Base-by-base conservation (phyloP, 2,797 vertebrate species). In the Menidia menidia region DNA sequence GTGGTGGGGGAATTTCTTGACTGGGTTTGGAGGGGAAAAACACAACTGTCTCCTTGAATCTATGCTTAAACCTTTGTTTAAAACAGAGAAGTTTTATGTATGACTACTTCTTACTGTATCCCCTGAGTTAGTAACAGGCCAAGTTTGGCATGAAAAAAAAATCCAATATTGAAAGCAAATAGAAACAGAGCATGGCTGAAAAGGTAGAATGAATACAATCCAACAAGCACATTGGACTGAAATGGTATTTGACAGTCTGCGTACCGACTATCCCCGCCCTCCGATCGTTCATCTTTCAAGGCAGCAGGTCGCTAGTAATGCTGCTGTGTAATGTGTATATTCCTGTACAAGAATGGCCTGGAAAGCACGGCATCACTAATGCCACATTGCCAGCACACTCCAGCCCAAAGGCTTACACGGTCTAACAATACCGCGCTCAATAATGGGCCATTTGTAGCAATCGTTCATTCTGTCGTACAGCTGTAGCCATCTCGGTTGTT, bases 261-360 rank as follows among this genome's bases (percentile, higher is more conserved):
- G 13, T 30, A 51, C 6, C 25, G 19, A 51, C 25, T 30, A 25
- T 51, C 50, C 48, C 8, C 25, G 48, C 4, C 9, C 10, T 10
- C n/a, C n/a, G 9, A 9, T 25, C 18, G 4, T 19, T 48, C 13
- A 30, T 2, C 25, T 6, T 65, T 11, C 15, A 32, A 16, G 1
- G 11, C 12, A 57, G 18, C 16, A 57, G 44, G 44, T 42, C 45
- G n/a, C 43, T 14, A 58, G 13, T 31, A 15, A 9, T 11, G 3
- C 18, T 33, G 13, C 12, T 13, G 16, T 30, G n/a, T 41, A 54
- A 19, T 31, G 41, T 14, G 43, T 45, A 64, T 11, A 30, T 41
- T 42, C 14, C 31, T 58, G 18, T 72, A 4, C 2, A 6, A 53
- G 67, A 81, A 79, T 9, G 32, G 25, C 78, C 75, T 83, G 60